Percentiles rank a stretch among this genome's conserved stretches.
phyloP scores from a whole-genome alignment of 1,140 invertebrate species.

The Hycleus phaleratus region DNA sequence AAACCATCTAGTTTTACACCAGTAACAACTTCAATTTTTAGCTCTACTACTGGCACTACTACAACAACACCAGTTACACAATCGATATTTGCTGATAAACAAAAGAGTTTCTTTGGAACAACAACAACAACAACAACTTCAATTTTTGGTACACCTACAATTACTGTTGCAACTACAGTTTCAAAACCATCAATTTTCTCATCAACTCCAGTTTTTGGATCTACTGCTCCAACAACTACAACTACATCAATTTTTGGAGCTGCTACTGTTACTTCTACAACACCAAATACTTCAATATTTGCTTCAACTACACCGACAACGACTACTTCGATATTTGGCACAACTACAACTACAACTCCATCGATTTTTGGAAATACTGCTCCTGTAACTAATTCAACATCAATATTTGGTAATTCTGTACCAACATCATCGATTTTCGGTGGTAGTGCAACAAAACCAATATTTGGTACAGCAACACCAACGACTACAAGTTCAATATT shows the following conservation, averaged over 20 bases:
- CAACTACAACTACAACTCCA: background rate
- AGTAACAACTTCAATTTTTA: constrained; percentile 4
- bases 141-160: constrained; percentile 11
- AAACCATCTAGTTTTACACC: background rate
- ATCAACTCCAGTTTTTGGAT: background rate
- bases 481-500: constrained; percentile 22
- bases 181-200: background rate
- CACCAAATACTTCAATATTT: background rate
- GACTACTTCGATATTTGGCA: background rate
- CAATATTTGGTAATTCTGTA: constrained; percentile 6
- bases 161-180: constrained; percentile 1
- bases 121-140: constrained; percentile 4
- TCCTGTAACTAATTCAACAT: constrained; percentile 1
- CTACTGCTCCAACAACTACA: background rate
- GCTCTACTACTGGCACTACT: background rate
- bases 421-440: constrained; percentile 2
- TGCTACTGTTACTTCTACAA: background rate
- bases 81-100: background rate
- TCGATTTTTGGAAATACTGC: constrained; percentile 17
- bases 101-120: background rate
- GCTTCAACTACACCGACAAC: background rate
- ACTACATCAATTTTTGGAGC: constrained; percentile 1
- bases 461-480: constrained; percentile 9
- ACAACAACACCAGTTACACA: background rate
- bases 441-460: constrained; percentile 1